These are phyloP conservation scores for Pseudomyrmex flavicornis DNA, from an alignment of 1,140 invertebrate species.

Conservation along the genomic window DNA sequence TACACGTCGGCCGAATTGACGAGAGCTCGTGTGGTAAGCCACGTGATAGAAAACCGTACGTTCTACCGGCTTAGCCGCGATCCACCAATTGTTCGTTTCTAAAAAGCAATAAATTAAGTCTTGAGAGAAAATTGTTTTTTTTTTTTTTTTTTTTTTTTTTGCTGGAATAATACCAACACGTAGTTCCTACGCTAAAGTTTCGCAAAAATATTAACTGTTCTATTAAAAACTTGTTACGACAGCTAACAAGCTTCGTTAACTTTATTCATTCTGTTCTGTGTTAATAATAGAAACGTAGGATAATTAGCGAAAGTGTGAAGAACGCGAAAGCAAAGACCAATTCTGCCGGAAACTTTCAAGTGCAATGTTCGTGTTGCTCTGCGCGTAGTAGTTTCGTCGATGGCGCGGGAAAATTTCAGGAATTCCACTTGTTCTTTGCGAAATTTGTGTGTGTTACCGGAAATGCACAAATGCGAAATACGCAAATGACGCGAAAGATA, in stretches of 20 bases:
- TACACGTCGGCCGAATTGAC: slow-evolving; percentile 9
- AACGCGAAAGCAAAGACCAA: slow-evolving; percentile 3
- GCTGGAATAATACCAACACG: not conserved
- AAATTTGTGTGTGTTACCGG: not conserved
- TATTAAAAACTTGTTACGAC: not conserved
- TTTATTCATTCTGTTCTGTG: no score
- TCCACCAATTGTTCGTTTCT: not conserved
- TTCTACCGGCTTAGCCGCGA: not conserved
- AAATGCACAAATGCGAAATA: not conserved
- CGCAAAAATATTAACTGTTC: not conserved
- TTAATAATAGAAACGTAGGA: slow-evolving; percentile 1
- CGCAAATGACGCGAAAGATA: not conserved
- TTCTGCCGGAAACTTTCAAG: slow-evolving; percentile 18
- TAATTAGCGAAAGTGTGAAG: slow-evolving; percentile 6
- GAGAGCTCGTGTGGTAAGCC: not conserved
- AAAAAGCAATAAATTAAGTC: not conserved
- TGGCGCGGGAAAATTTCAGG: slow-evolving; percentile 15
- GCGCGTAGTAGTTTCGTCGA: not conserved
- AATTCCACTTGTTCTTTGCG: not conserved
- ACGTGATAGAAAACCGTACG: not conserved
- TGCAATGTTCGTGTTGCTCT: slow-evolving; percentile 16
- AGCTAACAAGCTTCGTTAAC: not conserved
- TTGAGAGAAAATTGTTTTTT: not conserved
- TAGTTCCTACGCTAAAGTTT: no score
- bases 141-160: not conserved